These are phyloP conservation scores for Bujurquina vittata DNA, from an alignment of 2,113 vertebrate genomes.

Conservation along the genomic window DNA sequence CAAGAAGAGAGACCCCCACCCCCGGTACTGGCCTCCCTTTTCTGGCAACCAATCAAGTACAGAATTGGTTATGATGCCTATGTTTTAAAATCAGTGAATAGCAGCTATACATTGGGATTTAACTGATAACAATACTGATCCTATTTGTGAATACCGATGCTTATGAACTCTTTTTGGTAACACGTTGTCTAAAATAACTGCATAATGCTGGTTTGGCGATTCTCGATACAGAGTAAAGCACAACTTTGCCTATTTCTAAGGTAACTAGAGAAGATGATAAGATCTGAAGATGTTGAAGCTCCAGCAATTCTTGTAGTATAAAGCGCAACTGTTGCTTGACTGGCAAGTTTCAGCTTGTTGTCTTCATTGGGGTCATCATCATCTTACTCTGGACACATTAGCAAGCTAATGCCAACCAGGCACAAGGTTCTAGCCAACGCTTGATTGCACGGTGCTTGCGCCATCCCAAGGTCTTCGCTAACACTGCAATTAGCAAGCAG, in stretches of 20 bases:
- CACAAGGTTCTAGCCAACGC: background rate
- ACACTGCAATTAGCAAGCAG: too few relatives aligned
- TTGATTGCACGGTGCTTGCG: too few relatives aligned
- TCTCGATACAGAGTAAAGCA: background rate
- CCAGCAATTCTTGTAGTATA: background rate
- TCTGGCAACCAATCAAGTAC: background rate
- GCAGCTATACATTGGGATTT: background rate
- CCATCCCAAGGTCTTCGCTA: too few relatives aligned
- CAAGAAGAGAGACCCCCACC: background rate
- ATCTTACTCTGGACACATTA: background rate
- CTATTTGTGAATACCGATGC: background rate
- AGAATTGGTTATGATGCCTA: background rate
- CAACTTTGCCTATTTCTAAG: background rate
- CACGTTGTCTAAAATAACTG: background rate
- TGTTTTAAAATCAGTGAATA: background rate
- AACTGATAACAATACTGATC: background rate
- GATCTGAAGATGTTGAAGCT: background rate
- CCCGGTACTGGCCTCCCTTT: background rate
- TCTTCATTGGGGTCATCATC: background rate
- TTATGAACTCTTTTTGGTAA: background rate
- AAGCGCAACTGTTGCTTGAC: background rate
- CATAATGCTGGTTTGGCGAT: background rate
- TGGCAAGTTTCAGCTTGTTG: background rate
- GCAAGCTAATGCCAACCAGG: background rate
- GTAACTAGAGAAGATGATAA: background rate